Base-by-base conservation (phyloP, 2,113 vertebrate genomes). In the Silurus meridionalis region DNA sequence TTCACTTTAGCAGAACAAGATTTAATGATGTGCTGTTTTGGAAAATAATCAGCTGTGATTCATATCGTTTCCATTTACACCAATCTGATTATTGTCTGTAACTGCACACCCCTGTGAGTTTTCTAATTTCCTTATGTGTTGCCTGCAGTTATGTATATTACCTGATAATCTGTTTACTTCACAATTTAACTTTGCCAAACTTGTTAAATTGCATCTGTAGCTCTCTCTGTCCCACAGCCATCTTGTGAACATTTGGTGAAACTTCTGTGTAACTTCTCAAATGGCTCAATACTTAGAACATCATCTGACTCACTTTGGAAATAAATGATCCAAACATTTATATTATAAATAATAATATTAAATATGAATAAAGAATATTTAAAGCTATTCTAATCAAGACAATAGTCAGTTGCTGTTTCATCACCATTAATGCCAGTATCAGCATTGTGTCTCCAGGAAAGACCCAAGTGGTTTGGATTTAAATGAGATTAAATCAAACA, bases 401-500 rank as follows among this genome's bases (percentile, higher is more conserved):
- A 25, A 55, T 37, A 21, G 15, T 60, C 19, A 72, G 2, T 50
- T 61, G 83, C 72, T 83, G 21, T 63, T 84, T 28, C 14, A 3
- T n/a, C 8, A 53, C 9, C 3, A 5, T 64, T 21, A 46, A 23
- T 28, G 8, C 14, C 8, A 28, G 11, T 10, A 46, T 71, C 15
- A 52, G 13, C 60, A 85, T 77, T 6, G 13, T 23, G 4, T 84
- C 71, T 17, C 63, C 46, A 84, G 82, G 71, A 50, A 66, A 66
- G 19, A 6, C 25, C 53, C 37, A n/a, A 80, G 77, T 37, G 64
- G 53, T 60, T 13, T n/a, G 53, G 50, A 13, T 72, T 86, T 69
- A 80, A 67, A 11, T 14, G 19, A 58, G 74, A 80, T 71, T 80
- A 57, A 85, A 80, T 67, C 53, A 50, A 85, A 55, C 15, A 72